Evolutionary conservation across 1,140 invertebrate species (phyloP), one percentile per base, ranked within the genome.

Genomic region (Drosophila aff.): DNA sequence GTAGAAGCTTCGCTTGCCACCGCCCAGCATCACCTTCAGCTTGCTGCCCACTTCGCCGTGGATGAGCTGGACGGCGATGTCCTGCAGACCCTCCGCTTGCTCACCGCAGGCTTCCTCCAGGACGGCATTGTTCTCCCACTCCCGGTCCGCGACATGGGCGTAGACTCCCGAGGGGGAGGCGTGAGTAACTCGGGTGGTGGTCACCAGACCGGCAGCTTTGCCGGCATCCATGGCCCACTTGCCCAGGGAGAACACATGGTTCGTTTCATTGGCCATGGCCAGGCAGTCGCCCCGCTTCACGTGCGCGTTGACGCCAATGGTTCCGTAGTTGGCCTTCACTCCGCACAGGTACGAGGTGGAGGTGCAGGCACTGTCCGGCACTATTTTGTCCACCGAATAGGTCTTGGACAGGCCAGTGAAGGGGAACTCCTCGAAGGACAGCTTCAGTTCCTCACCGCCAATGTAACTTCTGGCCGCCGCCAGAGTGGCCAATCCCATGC

Each of bases 261-360:
- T 95, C 15, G 78, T 92, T 28, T 93, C 83, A 58, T 96, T 85
- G 2, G 94, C 92, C 76, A 95, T 94, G 2, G 94, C 94, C 61
- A 93, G 79, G 71, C 96, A 96, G 43, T 95, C 94, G 0, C 93
- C 93, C 36, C 94, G 92, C 4, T 94, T 94, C 0, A 96, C 95
- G n/a, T 94, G 94, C 0, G 94, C 95, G 72, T 96, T 95, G 0
- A 98, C 94, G 0, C 97, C 97, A 2, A 98, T 93, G 2, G 96
- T 96, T n/a, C 95, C 96, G 49, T 95, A 95, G 84, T 97, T 97
- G 2, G 95, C 95, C 93, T 98, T 98, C 1, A 98, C 95, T 5
- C 98, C 98, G 10, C 95, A 94, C n/a, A 98, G 93, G 80, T 97
- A 97, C 0, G 97, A 96, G 0, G 97, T 98, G 0, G 92, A 80